A percentile compares a stretch with the other conserved stretches of the same genome.
Evolutionary conservation across 2,113 vertebrate species (phyloP).

Genomic region (Ailurus styani): DNA sequence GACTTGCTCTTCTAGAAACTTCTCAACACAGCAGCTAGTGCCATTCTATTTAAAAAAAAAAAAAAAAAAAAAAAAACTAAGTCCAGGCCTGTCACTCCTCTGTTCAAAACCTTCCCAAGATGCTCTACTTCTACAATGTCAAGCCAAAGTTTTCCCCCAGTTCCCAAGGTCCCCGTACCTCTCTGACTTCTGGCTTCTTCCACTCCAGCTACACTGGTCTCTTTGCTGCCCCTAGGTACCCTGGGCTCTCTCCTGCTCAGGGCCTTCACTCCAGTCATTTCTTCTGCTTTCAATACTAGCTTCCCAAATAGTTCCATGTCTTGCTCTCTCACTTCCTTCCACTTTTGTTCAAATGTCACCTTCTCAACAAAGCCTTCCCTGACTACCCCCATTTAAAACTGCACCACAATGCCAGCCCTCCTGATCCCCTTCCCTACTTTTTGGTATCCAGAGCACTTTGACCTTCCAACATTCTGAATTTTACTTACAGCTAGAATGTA

Average conservation of each 20-base stretch:
- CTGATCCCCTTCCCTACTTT: background rate
- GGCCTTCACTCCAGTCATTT: background rate
- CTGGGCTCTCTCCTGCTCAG: background rate
- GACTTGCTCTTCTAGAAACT: background rate
- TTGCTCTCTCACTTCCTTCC: background rate
- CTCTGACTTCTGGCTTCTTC: background rate
- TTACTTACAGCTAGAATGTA: background rate
- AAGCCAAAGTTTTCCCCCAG: background rate
- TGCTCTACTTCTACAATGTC: background rate
- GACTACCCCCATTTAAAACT: background rate
- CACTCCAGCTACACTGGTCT: background rate
- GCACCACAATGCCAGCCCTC: background rate
- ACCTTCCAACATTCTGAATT: background rate
- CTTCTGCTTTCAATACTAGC: background rate
- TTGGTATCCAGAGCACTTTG: background rate
- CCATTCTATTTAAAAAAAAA: background rate
- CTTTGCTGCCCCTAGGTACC: background rate
- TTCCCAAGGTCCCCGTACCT: background rate
- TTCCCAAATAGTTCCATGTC: background rate
- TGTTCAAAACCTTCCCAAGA: background rate
- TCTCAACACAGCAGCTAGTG: background rate
- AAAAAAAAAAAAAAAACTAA: background rate
- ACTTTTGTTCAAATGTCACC: background rate
- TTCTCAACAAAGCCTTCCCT: background rate
- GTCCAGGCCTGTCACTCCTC: background rate